Evolutionary conservation across 1,140 invertebrate genomes (phyloP), one percentile per base, ranked within the genome.

Genomic region (Magallana ariakensis): DNA sequence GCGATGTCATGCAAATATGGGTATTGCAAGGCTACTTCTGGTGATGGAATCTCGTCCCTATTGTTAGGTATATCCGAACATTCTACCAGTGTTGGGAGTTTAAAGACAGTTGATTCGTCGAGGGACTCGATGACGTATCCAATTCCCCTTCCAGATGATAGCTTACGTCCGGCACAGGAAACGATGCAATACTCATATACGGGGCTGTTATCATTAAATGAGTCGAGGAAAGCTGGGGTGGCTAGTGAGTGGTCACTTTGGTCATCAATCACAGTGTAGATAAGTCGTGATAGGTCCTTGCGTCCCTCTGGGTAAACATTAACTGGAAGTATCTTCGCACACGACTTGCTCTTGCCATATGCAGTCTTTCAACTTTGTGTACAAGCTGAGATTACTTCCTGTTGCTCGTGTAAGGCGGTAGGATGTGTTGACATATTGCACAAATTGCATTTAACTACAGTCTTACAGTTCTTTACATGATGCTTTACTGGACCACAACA

Each of bases 31-130:
- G 88, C 89, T 19, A 87, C 57, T 16, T 84, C 80, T 33, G 86
- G 89, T 46, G 88, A 85, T 16, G 89, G 83, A 22, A 90, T 89
- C 80, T 90, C 89, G 11, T 85, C 15, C 55, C 85, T 85, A 53
- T 87, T 87, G 33, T 85, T 87, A 6, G 89, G 89, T 22, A 90
- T 87, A 6, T 85, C 53, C 33, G 87, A 81, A 58, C 89, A 90
- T 54, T 90, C 89, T 2, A 87, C 82, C 3, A 89, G 9, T 54
- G 81, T 56, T 8, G 86, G 86, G 83, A 84, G 56, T n/a, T n/a
- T n/a, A n/a, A n/a, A n/a, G n/a, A n/a, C n/a, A n/a, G n/a, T n/a
- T n/a, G n/a, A n/a, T n/a, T n/a, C 8, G 85, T 5, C 10, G n/a
- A n/a, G n/a, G n/a, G 88, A 53, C 57, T 81, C 16, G 0, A 89